Evolutionary conservation across 2,113 vertebrate genomes (phyloP), one percentile per base, ranked within the genome.

Genomic region (Plectropomus leopardus): DNA sequence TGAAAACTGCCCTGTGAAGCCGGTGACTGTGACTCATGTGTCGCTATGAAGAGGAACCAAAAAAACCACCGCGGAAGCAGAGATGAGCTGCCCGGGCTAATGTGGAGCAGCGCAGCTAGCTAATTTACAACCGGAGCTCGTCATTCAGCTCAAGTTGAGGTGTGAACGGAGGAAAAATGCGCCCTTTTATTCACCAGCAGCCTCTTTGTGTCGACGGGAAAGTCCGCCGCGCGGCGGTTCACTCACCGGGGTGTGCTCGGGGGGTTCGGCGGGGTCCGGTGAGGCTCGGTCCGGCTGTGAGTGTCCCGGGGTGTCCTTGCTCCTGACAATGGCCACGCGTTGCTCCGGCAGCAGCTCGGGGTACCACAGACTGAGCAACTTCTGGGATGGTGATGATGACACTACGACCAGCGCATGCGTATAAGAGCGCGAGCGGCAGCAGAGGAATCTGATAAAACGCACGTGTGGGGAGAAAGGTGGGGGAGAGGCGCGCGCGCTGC

Each of bases 391-490:
- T 40, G 72, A 48, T 48, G 77, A 65, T 23, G 73, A 48, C 32
- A 14, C 50, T 23, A 8, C 48, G 0, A 13, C 7, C 5, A 65
- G 1, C 34, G 86, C 88, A 90, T 91, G 88, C 90, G 90, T 7
- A 84, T 3, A 11, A 36, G n/a, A 16, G 23, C n/a, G 21, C 2
- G 26, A 21, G 34, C 14, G 23, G 14, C 40, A 19, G 48, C n/a
- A 0, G 17, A 58, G 63, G 71, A 82, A 79, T 79, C 78, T 72
- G 67, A 40, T 9, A 7, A 36, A 59, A 1, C 11, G 61, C 77
- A 86, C 21, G 69, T 83, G 74, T 40, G 24, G 4, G 13, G 0
- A 0, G 23, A 19, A n/a, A n/a, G n/a, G n/a, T n/a, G 8, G 15
- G 5, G 24, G n/a, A 1, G 26, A 15, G 30, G 4, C 23, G 2